phyloP scores from a whole-genome alignment of 2,888 invertebrate genomes.

The Stenotaenia linearis region DNA sequence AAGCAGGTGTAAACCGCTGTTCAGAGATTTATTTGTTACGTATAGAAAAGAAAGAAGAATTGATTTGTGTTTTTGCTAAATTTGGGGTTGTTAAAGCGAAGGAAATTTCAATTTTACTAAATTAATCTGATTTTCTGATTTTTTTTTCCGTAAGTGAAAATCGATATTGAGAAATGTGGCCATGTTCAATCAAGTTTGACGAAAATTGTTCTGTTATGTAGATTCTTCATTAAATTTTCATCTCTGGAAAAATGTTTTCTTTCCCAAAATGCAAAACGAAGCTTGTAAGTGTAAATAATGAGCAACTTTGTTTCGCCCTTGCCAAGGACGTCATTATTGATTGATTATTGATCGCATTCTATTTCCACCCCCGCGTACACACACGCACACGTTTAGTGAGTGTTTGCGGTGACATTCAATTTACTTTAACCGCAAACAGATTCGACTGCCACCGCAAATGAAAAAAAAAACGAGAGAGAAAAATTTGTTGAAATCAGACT shows the following conservation, averaged over 20 bases:
- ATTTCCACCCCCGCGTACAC: background rate
- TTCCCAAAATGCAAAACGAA: background rate
- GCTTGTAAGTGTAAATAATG: background rate
- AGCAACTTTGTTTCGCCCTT: background rate
- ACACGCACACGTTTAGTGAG: background rate
- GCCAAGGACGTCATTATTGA: slow-evolving; percentile 24
- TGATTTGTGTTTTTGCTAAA: background rate
- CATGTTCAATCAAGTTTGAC: background rate
- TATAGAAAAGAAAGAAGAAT: background rate
- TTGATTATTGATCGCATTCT: slow-evolving; percentile 1
- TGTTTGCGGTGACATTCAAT: slow-evolving; percentile 17
- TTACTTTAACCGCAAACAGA: slow-evolving; percentile 23
- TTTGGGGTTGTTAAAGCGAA: background rate
- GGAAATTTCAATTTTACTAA: too few species aligned
- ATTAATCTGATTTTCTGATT: background rate
- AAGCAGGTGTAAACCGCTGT: background rate
- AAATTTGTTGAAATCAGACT: background rate
- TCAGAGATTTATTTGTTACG: background rate
- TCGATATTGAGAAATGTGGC: background rate
- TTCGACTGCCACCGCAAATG: slow-evolving; percentile 1
- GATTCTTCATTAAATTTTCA: background rate
- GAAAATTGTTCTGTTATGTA: too few species aligned
- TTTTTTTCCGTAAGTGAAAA: background rate
- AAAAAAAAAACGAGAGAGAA: background rate
- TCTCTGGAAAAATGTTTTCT: background rate